A percentile compares a stretch with the other conserved stretches of the same genome.
Evolutionary conservation across 2,888 invertebrate genomes (phyloP).

Genomic region (Oligia latruncula): DNA sequence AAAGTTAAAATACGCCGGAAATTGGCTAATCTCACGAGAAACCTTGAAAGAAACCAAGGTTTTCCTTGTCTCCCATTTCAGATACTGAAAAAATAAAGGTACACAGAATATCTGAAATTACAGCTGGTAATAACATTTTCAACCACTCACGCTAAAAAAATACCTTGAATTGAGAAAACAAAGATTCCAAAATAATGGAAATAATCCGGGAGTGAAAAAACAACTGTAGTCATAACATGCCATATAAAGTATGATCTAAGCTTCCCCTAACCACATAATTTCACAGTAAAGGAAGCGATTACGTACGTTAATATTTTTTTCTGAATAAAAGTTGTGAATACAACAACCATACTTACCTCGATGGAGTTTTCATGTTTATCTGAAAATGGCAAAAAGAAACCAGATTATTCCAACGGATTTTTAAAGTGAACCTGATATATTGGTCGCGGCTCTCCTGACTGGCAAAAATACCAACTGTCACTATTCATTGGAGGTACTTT

Average conservation of each 20-base stretch:
- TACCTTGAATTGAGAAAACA: slow-evolving; percentile 13
- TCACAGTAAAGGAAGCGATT: slow-evolving; percentile 49
- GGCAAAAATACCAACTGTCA: slow-evolving; percentile 15
- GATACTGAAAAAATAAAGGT: neutral
- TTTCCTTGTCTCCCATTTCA: neutral
- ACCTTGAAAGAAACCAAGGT: neutral
- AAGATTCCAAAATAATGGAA: slow-evolving; percentile 28
- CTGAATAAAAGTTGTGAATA: slow-evolving; percentile 43
- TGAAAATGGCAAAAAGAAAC: slow-evolving; percentile 18
- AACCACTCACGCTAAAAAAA: slow-evolving; percentile 1
- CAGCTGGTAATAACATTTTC: neutral
- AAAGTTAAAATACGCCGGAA: neutral
- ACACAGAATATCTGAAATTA: neutral
- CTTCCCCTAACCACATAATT: slow-evolving; percentile 41
- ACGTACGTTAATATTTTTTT: slow-evolving; percentile 44
- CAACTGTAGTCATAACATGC: slow-evolving; percentile 37
- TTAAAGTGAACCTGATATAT: slow-evolving; percentile 15
- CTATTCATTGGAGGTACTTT: slow-evolving; percentile 14
- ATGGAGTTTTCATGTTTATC: slow-evolving; percentile 58
- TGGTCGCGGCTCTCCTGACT: neutral
- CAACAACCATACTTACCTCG: slow-evolving; percentile 38
- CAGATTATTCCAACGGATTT: slow-evolving; percentile 16
- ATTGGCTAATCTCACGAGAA: neutral
- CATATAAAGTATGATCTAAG: slow-evolving; percentile 30
- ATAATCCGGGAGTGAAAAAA: slow-evolving; percentile 10